Conservation (phyloP, 1,140 invertebrate genomes). For the Dinothrombium tinctorium region DNA sequence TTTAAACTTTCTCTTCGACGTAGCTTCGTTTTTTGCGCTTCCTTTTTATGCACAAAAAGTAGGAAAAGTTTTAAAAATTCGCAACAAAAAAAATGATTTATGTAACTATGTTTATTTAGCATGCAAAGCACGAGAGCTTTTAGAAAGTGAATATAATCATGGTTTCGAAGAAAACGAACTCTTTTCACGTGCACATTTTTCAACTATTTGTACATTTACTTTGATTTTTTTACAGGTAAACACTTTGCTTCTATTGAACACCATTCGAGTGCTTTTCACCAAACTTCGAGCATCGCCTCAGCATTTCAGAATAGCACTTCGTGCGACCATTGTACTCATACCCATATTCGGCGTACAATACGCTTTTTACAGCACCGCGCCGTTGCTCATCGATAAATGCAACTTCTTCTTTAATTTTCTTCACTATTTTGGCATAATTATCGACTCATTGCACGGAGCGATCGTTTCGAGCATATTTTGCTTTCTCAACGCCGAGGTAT, state of each 20-base stretch:
- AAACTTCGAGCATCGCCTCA: slow-evolving; percentile 12
- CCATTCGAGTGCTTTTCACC: slow-evolving; percentile 12
- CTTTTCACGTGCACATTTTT: background rate
- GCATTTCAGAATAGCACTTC: slow-evolving; percentile 27
- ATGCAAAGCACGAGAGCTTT: background rate
- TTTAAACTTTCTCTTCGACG: too few species aligned
- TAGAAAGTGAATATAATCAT: background rate
- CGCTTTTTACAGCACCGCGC: slow-evolving; percentile 25
- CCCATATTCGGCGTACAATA: slow-evolving; percentile 34
- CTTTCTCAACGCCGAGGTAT: slow-evolving; percentile 29
- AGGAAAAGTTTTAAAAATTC: background rate
- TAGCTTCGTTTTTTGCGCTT: too few species aligned
- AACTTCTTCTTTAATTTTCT: slow-evolving; percentile 21
- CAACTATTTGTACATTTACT: background rate
- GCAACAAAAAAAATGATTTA: background rate
- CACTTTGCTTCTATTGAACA: slow-evolving; percentile 11
- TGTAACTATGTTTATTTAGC: background rate
- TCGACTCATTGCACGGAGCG: slow-evolving; percentile 14
- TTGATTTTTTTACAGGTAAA: slow-evolving; percentile 10
- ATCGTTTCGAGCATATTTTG: slow-evolving; percentile 28
- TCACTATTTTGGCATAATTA: slow-evolving; percentile 24
- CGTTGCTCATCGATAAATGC: slow-evolving; percentile 19
- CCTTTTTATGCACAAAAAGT: background rate
- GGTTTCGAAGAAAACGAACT: background rate
- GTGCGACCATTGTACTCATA: slow-evolving; percentile 30